phyloP scores from a whole-genome alignment of 2,888 invertebrate species.

The Nemapogon koenigi region DNA sequence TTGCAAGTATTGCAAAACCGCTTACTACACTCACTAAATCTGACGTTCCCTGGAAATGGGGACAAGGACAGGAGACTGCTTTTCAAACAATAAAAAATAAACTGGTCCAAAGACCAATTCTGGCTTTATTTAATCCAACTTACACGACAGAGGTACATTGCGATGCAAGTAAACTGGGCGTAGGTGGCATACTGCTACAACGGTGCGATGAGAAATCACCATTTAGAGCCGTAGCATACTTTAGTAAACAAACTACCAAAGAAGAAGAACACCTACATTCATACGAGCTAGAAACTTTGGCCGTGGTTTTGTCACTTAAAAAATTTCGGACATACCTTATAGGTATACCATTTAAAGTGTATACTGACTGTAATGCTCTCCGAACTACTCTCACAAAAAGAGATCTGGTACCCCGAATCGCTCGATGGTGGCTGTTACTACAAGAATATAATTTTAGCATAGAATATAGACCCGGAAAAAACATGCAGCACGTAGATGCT shows the following conservation, averaged over 20 bases:
- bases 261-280: slow-evolving; percentile 28
- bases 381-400: slow-evolving; percentile 20
- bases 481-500: slow-evolving; percentile 6
- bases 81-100: slow-evolving; percentile 16
- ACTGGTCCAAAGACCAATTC: slow-evolving; percentile 11
- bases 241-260: slow-evolving; percentile 22
- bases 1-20: slow-evolving; percentile 18
- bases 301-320: slow-evolving; percentile 19
- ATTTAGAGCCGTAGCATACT: slow-evolving; percentile 24
- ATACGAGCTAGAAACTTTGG: slow-evolving; percentile 29
- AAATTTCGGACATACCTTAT: slow-evolving; percentile 20
- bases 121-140: slow-evolving; percentile 11
- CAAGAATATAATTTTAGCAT: slow-evolving; percentile 4
- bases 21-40: slow-evolving; percentile 18
- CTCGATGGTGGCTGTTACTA: slow-evolving; percentile 9
- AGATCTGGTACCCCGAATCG: slow-evolving; percentile 15
- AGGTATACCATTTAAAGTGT: slow-evolving; percentile 16
- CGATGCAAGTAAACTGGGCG: slow-evolving; percentile 21
- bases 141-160: slow-evolving; percentile 22
- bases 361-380: slow-evolving; percentile 23
- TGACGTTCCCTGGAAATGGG: slow-evolving; percentile 16
- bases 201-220: no score
- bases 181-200: slow-evolving; percentile 20
- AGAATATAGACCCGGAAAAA: slow-evolving; percentile 6
- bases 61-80: slow-evolving; percentile 15